Evolutionary conservation across 2,113 vertebrate genomes (phyloP).

Genomic region (Oncorhynchus kisutch): DNA sequence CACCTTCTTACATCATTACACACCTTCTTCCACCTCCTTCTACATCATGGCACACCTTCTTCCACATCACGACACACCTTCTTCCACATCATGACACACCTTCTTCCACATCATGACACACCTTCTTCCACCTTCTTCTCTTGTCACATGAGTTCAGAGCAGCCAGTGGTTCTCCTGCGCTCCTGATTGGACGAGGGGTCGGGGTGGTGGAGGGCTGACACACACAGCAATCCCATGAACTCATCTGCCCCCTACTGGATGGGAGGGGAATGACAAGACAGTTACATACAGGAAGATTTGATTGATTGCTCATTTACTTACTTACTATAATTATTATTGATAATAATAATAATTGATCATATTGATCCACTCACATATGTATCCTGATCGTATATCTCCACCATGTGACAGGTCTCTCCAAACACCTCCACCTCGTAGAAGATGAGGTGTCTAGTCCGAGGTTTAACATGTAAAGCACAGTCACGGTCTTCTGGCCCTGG

Average conservation of each 20-base stretch:
- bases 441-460: conserved; percentile 98
- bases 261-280: background rate
- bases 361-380: conserved; percentile 83
- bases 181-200: conserved; percentile 71
- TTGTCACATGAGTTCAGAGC: conserved; percentile 90
- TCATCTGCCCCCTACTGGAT: conserved; percentile 85
- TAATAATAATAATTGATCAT: no score
- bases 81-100: no score
- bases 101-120: background rate
- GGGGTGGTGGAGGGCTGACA: conserved; percentile 79
- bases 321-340: no score
- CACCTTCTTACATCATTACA: no score
- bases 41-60: no score
- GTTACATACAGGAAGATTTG: no score
- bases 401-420: conserved; percentile 75
- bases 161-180: conserved; percentile 85
- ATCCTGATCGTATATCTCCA: conserved; percentile 92
- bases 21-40: no score
- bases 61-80: no score
- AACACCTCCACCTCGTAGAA: conserved; percentile 97
- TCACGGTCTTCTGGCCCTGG: conserved; percentile 85
- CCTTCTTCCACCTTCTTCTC: conserved; percentile 76
- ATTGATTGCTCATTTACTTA: no score
- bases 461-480: conserved; percentile 85
- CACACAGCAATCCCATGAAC: conserved; percentile 89